A percentile compares a stretch with the other conserved stretches of the same genome.
These are phyloP conservation scores for Vombatus ursinus DNA, from an alignment of 2,113 vertebrate genomes.

Conservation along the genomic window DNA sequence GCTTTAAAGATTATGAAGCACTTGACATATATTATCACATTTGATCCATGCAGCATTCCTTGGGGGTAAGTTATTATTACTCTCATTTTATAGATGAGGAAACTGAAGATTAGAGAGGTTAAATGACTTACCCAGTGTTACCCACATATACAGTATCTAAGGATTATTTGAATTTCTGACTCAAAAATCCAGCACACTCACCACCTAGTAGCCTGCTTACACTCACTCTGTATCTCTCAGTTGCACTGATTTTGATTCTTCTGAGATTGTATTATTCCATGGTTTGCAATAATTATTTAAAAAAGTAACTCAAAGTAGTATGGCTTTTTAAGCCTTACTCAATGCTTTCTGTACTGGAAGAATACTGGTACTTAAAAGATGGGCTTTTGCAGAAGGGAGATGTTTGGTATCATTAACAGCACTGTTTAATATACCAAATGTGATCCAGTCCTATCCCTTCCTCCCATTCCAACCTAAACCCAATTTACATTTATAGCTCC, in stretches of 20 bases:
- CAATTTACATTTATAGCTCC: neutral
- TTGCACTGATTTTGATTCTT: neutral
- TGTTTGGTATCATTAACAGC: neutral
- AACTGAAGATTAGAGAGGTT: neutral
- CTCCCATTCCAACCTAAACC: neutral
- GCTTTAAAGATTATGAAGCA: neutral
- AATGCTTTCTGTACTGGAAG: neutral
- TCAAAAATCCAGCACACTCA: neutral
- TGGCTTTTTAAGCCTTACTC: neutral
- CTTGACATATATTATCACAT: neutral
- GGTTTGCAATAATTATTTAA: neutral
- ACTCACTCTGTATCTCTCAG: neutral
- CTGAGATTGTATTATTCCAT: neutral
- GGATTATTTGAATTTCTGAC: neutral
- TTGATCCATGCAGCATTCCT: neutral
- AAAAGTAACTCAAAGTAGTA: neutral
- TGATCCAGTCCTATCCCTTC: neutral
- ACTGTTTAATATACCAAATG: neutral
- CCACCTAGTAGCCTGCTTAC: neutral
- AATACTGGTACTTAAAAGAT: neutral
- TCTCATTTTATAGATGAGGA: neutral
- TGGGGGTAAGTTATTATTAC: neutral
- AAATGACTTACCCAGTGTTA: neutral
- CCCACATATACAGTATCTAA: neutral
- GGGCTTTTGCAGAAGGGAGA: neutral